Percentiles rank a stretch among this genome's conserved stretches.
Evolutionary conservation across 2,113 vertebrate species (phyloP).

Genomic region (human (Homo sapiens)): DNA sequence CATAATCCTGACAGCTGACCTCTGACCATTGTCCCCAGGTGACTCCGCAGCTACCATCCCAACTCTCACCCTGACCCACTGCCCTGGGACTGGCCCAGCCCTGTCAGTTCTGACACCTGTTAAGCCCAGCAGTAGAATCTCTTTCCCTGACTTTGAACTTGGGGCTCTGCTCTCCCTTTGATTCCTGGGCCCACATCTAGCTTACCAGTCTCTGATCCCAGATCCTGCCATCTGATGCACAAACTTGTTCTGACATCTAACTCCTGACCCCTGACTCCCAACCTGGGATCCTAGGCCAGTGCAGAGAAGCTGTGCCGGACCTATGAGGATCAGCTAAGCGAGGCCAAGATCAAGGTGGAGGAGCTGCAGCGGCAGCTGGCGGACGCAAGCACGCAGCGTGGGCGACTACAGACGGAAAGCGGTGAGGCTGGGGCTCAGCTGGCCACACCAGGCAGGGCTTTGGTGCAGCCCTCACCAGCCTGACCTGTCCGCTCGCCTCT

Average conservation of each 20-base stretch:
- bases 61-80: not conserved
- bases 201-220: not conserved
- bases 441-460: not conserved
- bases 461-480: accelerated
- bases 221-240: not conserved
- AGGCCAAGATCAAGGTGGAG: constrained; percentile 91
- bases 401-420: constrained; percentile 90
- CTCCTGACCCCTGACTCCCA: not conserved
- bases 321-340: constrained; percentile 94
- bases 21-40: not conserved
- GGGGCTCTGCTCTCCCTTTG: not conserved
- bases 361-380: constrained; percentile 93
- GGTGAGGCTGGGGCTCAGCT: constrained; percentile 78
- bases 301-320: constrained; percentile 93
- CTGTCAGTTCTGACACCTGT: not conserved
- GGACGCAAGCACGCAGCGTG: constrained; percentile 86
- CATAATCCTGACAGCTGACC: not conserved
- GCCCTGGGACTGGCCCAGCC: not conserved
- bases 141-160: not conserved
- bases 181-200: not conserved
- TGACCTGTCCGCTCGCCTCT: not conserved
- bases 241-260: not conserved
- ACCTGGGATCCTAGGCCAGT: constrained; percentile 82
- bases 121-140: not conserved
- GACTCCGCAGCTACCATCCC: not conserved